phyloP scores from a whole-genome alignment of 2,113 vertebrate genomes.

The Corythoichthys haematopterus region DNA sequence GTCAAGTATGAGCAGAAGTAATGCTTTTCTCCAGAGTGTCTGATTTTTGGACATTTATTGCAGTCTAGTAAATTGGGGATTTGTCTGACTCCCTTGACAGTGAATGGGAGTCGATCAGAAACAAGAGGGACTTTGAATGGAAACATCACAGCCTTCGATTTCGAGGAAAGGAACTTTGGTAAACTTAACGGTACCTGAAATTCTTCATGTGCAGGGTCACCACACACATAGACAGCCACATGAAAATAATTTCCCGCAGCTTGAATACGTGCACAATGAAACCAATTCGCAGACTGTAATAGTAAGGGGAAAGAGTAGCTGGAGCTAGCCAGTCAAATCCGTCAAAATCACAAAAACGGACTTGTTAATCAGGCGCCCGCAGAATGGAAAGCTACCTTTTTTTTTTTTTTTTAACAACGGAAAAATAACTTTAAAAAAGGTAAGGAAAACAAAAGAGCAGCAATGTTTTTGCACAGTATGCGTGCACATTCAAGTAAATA shows the following conservation, averaged over 20 bases:
- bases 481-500: constrained; percentile 80
- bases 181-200: constrained; percentile 43
- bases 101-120: constrained; percentile 7
- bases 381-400: constrained; percentile 65
- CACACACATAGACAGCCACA: background rate
- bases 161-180: constrained; percentile 38
- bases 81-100: constrained; percentile 20
- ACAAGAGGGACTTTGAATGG: constrained; percentile 22
- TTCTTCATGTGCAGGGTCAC: constrained; percentile 7
- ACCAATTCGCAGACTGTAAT: constrained; percentile 12
- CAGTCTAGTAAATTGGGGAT: constrained; percentile 29
- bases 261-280: constrained; percentile 26
- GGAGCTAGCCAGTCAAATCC: constrained; percentile 38
- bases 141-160: constrained; percentile 24
- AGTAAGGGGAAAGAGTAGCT: constrained; percentile 26
- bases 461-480: constrained; percentile 72
- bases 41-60: constrained; percentile 47
- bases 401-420: constrained; percentile 31
- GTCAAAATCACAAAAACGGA: background rate
- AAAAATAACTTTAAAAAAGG: constrained; percentile 62
- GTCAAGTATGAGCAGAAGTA: constrained; percentile 35
- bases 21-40: constrained; percentile 30
- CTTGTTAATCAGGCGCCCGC: constrained; percentile 63
- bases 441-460: constrained; percentile 74
- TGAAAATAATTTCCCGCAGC: background rate